Conservation (phyloP, 2,888 invertebrate species). For the Matsumyia berberina region DNA sequence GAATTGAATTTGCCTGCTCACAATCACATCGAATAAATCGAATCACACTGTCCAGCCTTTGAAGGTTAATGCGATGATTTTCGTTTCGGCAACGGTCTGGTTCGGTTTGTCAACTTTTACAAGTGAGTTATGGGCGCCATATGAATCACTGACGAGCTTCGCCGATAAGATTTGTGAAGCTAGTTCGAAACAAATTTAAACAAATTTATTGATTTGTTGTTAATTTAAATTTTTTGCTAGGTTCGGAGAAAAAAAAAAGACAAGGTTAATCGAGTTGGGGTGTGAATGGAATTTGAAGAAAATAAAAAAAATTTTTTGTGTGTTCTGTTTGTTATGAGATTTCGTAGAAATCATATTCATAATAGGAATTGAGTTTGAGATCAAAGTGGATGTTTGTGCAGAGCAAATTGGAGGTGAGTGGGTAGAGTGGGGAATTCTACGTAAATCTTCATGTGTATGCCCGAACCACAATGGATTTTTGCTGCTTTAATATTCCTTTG, state of each 20-base stretch:
- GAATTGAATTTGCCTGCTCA: conserved; percentile 20
- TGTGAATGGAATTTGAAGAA: conserved; percentile 43
- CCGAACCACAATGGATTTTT: no score
- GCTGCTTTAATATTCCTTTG: no score
- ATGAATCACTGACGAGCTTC: conserved; percentile 47
- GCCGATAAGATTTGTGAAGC: conserved; percentile 19
- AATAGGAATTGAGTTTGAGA: neutral
- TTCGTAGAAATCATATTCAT: conserved; percentile 9
- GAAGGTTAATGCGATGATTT: conserved; percentile 14
- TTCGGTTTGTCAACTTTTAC: conserved; percentile 17
- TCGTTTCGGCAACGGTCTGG: conserved; percentile 5
- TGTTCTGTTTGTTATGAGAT: neutral
- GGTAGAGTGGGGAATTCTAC: neutral
- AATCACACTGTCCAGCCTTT: conserved; percentile 4
- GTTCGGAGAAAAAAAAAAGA: neutral
- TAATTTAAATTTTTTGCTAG: neutral
- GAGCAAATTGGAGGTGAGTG: no score
- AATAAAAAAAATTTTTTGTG: conserved; percentile 11
- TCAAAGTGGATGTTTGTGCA: no score
- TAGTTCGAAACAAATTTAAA: conserved; percentile 18
- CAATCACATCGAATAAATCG: conserved; percentile 7
- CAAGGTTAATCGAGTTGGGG: conserved; percentile 49
- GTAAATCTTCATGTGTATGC: conserved; percentile 6
- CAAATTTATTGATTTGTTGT: conserved; percentile 50
- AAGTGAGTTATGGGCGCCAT: conserved; percentile 44